phyloP scores from a whole-genome alignment of 2,113 vertebrate genomes.

The Turnix velox region DNA sequence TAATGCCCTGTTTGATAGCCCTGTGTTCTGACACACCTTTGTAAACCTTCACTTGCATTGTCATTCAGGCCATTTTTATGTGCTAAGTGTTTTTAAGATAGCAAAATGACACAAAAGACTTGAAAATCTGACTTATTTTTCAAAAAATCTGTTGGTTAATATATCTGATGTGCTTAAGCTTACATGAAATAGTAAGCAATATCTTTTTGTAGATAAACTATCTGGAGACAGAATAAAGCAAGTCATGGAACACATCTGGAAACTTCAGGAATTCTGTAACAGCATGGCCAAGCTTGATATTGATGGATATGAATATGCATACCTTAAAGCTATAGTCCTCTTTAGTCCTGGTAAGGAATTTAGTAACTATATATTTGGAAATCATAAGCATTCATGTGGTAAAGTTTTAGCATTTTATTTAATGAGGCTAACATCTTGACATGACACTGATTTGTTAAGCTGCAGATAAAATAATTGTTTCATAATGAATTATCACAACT shows the following conservation, averaged over 20 bases:
- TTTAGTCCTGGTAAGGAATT: constrained; percentile 92
- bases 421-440: not conserved
- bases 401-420: not conserved
- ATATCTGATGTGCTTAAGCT: not conserved
- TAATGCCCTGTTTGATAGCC: not conserved
- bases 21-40: not conserved
- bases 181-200: constrained; percentile 30
- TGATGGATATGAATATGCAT: constrained; percentile 96
- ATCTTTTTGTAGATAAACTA: constrained; percentile 84
- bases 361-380: not conserved
- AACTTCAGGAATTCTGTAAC: constrained; percentile 99
- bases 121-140: not conserved
- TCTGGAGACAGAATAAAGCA: constrained; percentile 93
- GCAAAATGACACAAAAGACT: not conserved
- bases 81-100: not conserved
- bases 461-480: not conserved
- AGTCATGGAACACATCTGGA: constrained; percentile 99
- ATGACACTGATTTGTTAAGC: not conserved
- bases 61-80: not conserved
- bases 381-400: not conserved
- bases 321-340: constrained; percentile 96
- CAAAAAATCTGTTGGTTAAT: not conserved
- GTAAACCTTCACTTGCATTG: not conserved
- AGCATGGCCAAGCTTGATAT: constrained; percentile 94
- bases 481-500: not conserved